Conservation (phyloP, 2,888 invertebrate species). For the Lacanobia wlatinum region DNA sequence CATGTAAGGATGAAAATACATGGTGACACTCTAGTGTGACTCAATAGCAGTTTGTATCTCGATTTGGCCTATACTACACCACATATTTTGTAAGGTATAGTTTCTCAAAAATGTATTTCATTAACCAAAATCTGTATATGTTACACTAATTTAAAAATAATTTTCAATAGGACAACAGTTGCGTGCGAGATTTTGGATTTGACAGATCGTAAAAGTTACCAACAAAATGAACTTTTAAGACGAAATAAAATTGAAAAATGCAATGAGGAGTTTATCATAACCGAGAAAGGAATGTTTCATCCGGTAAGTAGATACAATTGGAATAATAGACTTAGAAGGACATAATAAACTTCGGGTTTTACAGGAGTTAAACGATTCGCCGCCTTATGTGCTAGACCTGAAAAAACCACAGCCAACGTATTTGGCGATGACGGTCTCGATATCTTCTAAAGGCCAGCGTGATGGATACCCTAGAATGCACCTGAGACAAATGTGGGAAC, state of each 20-base stretch:
- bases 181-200: slow-evolving; percentile 86
- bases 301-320: slow-evolving; percentile 73
- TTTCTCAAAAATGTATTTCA: background rate
- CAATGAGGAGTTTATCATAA: slow-evolving; percentile 86
- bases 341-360: slow-evolving; percentile 48
- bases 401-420: slow-evolving; percentile 83
- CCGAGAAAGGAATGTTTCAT: slow-evolving; percentile 81
- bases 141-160: slow-evolving; percentile 5
- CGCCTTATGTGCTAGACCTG: slow-evolving; percentile 83
- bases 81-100: background rate
- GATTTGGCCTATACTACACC: too few relatives aligned
- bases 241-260: slow-evolving; percentile 83
- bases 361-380: slow-evolving; percentile 84
- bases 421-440: slow-evolving; percentile 81
- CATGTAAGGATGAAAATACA: background rate
- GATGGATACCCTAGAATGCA: slow-evolving; percentile 85
- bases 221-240: slow-evolving; percentile 81
- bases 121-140: too few relatives aligned
- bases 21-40: background rate
- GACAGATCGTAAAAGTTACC: slow-evolving; percentile 81
- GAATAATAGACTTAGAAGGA: background rate
- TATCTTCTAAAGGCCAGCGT: slow-evolving; percentile 85
- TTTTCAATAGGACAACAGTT: slow-evolving; percentile 78
- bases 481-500: slow-evolving; percentile 85
- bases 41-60: too few relatives aligned